Evolutionary conservation across 2,113 vertebrate genomes (phyloP), one percentile per base, ranked within the genome.

Genomic region (Aegypius monachus): DNA sequence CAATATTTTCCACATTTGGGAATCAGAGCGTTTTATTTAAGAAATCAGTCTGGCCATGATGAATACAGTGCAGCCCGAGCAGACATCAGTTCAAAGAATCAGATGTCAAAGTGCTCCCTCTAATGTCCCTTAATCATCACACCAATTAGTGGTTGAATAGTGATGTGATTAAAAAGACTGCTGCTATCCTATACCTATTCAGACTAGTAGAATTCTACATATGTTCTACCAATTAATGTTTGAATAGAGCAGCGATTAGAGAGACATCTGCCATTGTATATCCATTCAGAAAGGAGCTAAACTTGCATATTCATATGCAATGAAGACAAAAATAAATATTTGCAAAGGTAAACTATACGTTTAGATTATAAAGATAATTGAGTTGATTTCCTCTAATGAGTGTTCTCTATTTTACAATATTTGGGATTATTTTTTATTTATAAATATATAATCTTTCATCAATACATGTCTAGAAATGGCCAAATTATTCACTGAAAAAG

Each of bases 91-190:
- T 98, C 96, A 98, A 97, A 98, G 97, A 97, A 97, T 98, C 98
- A 98, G 97, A 98, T 98, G 97, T 98, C 98, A 98, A 97, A 98
- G 97, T 98, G 97, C 97, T 98, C 97, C 96, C 97, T 98, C 96
- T 97, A 97, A 98, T 98, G 97, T 97, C 97, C 97, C 94, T 97
- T 98, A 97, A 98, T 98, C 98, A 98, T 98, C 98, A 98, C 96
- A 98, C 97, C 96, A 95, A 98, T 98, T 98, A 98, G 97, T 82
- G 95, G 68, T 21, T 98, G 97, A 98, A 98, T 98, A 97, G 97
- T 96, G 93, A 98, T 98, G 98, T 98, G 97, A 98, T 98, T 98
- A 98, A 98, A 98, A 98, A 95, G 26, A 96, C 96, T 95, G 97
- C 97, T 96, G 95, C 97, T 97, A 98, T 97, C 97, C 97, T 98